Conservation (phyloP, 2,113 vertebrate species). For the Craseonycteris thonglongyai region DNA sequence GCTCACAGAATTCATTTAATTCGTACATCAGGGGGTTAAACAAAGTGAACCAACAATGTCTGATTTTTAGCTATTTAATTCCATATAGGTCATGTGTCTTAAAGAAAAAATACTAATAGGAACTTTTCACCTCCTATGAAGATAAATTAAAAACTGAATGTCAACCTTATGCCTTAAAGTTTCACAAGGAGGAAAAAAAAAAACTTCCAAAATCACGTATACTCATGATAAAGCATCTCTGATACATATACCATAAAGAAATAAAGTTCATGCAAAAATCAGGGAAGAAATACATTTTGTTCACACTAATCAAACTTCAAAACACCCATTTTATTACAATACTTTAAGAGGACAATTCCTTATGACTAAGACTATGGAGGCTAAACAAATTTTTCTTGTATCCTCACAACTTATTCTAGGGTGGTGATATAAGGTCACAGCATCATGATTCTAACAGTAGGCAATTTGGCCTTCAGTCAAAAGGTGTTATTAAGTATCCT, state of each 20-base stretch:
- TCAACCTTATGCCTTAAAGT: constrained; percentile 17
- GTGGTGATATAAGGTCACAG: neutral
- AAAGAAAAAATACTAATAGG: neutral
- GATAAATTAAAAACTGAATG: constrained; percentile 25
- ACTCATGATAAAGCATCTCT: neutral
- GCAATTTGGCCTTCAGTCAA: neutral
- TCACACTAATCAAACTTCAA: constrained; percentile 17
- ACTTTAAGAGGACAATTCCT: neutral
- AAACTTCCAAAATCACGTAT: neutral
- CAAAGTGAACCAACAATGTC: neutral
- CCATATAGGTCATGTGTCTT: neutral
- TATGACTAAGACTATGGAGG: neutral
- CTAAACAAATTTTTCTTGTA: neutral
- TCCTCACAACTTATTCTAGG: neutral
- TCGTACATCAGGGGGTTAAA: neutral
- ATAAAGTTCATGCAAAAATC: constrained; percentile 16
- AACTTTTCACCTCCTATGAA: neutral
- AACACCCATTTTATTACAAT: neutral
- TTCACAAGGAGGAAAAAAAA: neutral
- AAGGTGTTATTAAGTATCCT: neutral
- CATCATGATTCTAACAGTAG: constrained; percentile 3
- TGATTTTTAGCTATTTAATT: constrained; percentile 24
- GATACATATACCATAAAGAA: neutral
- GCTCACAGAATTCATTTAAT: too few relatives aligned
- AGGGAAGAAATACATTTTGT: neutral